Base-by-base conservation (phyloP, 2,113 vertebrate species). In the Psittacus erithacus region DNA sequence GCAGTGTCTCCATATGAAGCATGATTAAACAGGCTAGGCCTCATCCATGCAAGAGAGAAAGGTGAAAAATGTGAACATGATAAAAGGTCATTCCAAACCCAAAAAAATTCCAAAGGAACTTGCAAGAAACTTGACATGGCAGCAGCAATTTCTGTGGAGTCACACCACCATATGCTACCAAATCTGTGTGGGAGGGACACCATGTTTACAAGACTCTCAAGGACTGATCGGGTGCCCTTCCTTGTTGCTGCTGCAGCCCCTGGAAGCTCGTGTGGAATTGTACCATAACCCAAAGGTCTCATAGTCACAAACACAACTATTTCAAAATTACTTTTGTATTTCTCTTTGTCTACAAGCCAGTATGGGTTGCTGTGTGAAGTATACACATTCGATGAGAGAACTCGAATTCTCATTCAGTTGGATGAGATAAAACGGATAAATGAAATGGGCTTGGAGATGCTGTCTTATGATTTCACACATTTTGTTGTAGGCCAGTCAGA, bases 151-250 rank as follows among this genome's bases (percentile, higher is more conserved):
- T 6, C 13, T 59, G 14, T 50, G 38, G 23, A 53, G 23, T 74
- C 29, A 18, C 13, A 67, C 0, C 35, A 35, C 10, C 43, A 17
- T 12, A 24, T 59, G 27, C 38, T 28, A 20, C 20, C 31, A 44
- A 39, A 7, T 16, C 20, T 28, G 13, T 14, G 31, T 46, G 38
- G 7, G 38, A 46, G 33, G 59, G 64, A 28, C 25, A 44, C 7
- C 1, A 1, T 3, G 33, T 2, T 0, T 13, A 38, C 17, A 24
- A 15, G 49, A 63, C 11, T 41, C 4, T 0, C 5, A 11, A 47
- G 17, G 23, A 17, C 18, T 29, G 17, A 47, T 59, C 0, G 0
- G 8, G 11, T 41, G 38, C 3, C 15, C 24, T 24, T 71, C 14
- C 27, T 70, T 39, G 14, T 63, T 2, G 0, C 31, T 84, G n/a